Conservation (phyloP, 2,888 invertebrate genomes). For the Hedya salicella region DNA sequence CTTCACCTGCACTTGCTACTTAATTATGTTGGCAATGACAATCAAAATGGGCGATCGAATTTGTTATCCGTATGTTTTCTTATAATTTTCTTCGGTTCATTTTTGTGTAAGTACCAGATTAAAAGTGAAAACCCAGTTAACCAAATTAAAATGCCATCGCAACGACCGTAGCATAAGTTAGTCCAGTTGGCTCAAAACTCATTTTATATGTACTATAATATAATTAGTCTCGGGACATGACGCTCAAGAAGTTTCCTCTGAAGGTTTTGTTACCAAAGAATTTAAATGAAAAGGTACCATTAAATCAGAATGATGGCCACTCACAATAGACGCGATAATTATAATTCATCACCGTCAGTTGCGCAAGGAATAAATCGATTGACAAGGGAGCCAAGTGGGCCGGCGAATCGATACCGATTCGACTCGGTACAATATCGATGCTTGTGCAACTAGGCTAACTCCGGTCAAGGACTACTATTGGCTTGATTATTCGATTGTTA, state of each 20-base stretch:
- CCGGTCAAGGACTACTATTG: conserved; percentile 72
- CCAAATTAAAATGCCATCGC: not conserved
- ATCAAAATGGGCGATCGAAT: too few relatives aligned
- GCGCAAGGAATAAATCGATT: conserved; percentile 67
- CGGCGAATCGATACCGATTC: conserved; percentile 65
- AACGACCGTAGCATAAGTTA: not conserved
- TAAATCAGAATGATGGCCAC: conserved; percentile 55
- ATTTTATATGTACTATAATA: not conserved
- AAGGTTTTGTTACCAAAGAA: conserved; percentile 21
- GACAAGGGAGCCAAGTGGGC: conserved; percentile 66
- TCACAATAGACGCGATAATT: conserved; percentile 64
- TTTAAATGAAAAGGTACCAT: conserved; percentile 46
- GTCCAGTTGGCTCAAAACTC: not conserved
- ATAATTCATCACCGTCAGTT: conserved; percentile 66
- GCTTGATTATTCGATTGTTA: conserved; percentile 62
- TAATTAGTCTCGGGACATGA: not conserved
- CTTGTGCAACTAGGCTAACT: conserved; percentile 72
- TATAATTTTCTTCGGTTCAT: not conserved
- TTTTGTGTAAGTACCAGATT: not conserved
- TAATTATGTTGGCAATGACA: too few relatives aligned
- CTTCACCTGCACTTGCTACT: too few relatives aligned
- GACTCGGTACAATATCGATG: conserved; percentile 70
- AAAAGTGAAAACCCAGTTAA: not conserved
- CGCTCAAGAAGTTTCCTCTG: not conserved
- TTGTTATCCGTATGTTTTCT: too few relatives aligned